Conservation (phyloP, 2,113 vertebrate genomes). For the Hydrochoerus hydrochaeris region DNA sequence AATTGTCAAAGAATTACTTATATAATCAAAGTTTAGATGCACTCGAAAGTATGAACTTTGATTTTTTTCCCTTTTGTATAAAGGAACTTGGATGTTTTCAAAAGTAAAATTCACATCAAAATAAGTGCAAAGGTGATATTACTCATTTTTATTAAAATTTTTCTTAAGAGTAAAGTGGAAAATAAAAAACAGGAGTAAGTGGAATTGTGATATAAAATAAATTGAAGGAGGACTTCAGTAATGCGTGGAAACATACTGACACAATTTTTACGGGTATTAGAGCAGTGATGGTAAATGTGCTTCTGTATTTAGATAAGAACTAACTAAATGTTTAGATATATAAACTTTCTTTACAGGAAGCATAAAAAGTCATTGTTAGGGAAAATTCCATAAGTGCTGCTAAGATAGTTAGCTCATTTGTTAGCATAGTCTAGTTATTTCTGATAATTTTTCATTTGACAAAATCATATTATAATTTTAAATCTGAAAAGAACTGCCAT, state of each 20-base stretch:
- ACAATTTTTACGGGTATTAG: constrained; percentile 8
- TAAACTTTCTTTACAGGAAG: constrained; percentile 26
- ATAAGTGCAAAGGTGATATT: constrained; percentile 31
- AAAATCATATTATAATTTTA: neutral
- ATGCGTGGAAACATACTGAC: neutral
- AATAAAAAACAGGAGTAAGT: neutral
- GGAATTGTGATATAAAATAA: constrained; percentile 56
- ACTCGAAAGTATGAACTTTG: constrained; percentile 41
- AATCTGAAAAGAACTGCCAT: neutral
- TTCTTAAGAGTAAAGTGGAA: neutral
- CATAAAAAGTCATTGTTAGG: neutral
- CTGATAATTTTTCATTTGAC: neutral
- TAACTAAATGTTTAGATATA: constrained; percentile 8
- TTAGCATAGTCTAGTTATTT: constrained; percentile 19
- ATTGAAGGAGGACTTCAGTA: constrained; percentile 51
- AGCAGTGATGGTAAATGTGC: neutral
- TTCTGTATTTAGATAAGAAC: constrained; percentile 35
- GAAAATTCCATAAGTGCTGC: neutral
- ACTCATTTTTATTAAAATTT: constrained; percentile 41
- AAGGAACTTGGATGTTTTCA: neutral
- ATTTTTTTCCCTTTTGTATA: constrained; percentile 29
- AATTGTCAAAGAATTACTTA: neutral
- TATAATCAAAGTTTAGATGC: neutral
- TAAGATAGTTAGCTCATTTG: neutral
- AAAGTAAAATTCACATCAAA: constrained; percentile 54